Conservation (phyloP, 1,140 invertebrate species). For the Drosophila ananassae region DNA sequence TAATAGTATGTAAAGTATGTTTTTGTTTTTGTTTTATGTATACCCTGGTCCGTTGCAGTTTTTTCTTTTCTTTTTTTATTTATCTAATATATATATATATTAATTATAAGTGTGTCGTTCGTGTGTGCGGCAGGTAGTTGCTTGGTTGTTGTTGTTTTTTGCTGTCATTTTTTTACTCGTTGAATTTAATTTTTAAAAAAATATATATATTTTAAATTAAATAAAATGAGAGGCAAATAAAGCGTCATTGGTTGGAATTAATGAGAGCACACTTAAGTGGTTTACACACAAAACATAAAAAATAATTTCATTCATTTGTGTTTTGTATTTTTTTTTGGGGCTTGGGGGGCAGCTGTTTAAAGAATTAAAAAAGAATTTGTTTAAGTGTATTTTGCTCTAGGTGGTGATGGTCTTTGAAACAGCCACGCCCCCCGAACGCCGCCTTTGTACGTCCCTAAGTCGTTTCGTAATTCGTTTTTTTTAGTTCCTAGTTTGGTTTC, state of each 20-base stretch:
- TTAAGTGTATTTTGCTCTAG: constrained; percentile 5
- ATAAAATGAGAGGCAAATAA: constrained; percentile 35
- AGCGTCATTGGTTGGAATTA: constrained; percentile 53
- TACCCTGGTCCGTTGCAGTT: constrained; percentile 68
- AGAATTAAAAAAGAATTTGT: neutral
- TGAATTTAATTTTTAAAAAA: constrained; percentile 8
- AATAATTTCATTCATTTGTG: constrained; percentile 26
- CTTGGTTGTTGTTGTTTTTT: constrained; percentile 62
- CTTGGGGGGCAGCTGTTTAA: neutral
- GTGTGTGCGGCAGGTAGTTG: constrained; percentile 70
- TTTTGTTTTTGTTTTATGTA: too few species aligned
- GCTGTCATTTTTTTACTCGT: constrained; percentile 23
- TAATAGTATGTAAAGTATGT: constrained; percentile 30
- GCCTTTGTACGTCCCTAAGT: constrained; percentile 62
- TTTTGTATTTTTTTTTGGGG: constrained; percentile 18
- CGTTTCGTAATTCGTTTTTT: constrained; percentile 49
- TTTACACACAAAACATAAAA: constrained; percentile 24
- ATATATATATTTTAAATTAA: constrained; percentile 1
- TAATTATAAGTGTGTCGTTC: constrained; percentile 43
- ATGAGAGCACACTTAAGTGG: constrained; percentile 37
- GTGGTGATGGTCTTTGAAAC: neutral
- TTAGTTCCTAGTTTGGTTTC: constrained; percentile 39
- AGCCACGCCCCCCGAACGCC: constrained; percentile 14
- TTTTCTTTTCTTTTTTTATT: constrained; percentile 50
- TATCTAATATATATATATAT: constrained; percentile 53